phyloP scores from a whole-genome alignment of 2,888 invertebrate genomes.

The Mythimna loreyi region DNA sequence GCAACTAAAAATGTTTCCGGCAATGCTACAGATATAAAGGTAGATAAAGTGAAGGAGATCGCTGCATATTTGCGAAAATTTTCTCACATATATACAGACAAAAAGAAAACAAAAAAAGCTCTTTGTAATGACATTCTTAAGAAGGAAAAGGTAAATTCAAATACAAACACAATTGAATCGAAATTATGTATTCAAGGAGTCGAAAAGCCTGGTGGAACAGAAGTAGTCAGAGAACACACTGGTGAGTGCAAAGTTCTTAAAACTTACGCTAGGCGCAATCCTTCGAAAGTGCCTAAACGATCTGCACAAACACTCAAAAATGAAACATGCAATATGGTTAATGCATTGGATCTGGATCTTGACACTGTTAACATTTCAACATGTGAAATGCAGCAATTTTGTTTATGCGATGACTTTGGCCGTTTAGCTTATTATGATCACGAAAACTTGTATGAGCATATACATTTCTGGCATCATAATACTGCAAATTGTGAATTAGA shows the following conservation, averaged over 20 bases:
- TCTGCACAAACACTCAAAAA: constrained; percentile 32
- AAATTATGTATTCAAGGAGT: constrained; percentile 81
- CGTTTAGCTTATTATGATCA: constrained; percentile 71
- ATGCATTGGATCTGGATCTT: constrained; percentile 33
- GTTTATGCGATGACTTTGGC: constrained; percentile 84
- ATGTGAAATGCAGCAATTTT: constrained; percentile 68
- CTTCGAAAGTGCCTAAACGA: constrained; percentile 34
- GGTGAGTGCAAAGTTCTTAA: constrained; percentile 60
- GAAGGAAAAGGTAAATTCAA: constrained; percentile 41
- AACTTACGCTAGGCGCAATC: constrained; percentile 73
- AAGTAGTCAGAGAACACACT: constrained; percentile 21
- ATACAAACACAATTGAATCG: constrained; percentile 66
- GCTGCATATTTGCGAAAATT: constrained; percentile 67
- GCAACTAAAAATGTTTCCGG: constrained; percentile 41
- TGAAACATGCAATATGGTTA: constrained; percentile 22
- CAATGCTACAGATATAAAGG: constrained; percentile 40
- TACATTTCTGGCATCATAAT: constrained; percentile 78
- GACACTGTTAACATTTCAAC: constrained; percentile 38
- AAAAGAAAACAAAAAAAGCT: constrained; percentile 50
- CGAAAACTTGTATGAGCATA: constrained; percentile 75
- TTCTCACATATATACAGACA: constrained; percentile 54
- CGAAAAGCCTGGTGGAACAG: constrained; percentile 82
- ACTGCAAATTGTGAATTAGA: constrained; percentile 66
- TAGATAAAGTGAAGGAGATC: constrained; percentile 68
- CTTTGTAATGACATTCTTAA: constrained; percentile 31